Base-by-base conservation (phyloP, 2,888 invertebrate genomes). In the Meiosimyza decipiens region DNA sequence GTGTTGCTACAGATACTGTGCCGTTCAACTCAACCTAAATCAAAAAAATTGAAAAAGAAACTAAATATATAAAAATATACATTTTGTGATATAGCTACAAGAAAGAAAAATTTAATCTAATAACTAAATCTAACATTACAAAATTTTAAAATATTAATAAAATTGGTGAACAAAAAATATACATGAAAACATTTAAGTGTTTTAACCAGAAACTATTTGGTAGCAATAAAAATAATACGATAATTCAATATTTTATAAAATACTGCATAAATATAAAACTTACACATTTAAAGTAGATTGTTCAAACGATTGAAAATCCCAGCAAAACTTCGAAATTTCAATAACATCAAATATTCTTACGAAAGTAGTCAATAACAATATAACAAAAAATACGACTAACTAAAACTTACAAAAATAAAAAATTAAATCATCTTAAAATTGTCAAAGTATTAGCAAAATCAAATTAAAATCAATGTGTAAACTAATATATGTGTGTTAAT, bases 41-140 rank as follows among this genome's bases (percentile, higher is more conserved):
- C 40, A 40, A 40, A 73, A 73, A 71, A 74, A 28, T 28, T 28
- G 40, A 40, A 40, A 40, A 40, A 40, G 9, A 40, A 40, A 40
- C 40, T 40, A 52, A 52, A 52, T 64, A 51, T 51, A 16, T 64
- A 64, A 74, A 76, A 69, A 73, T 74, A 74, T 74, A 76, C 75
- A 73, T 72, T 76, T 78, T 78, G 78, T 78, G 78, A 78, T 78
- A 78, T 78, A 77, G 76, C 77, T 78, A 76, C 75, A 77, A 75
- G 75, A 63, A 55, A 71, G 63, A 16, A 59, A 71, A 63, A 33
- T 55, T 51, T 51, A 72, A 76, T 74, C 71, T 74, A 74, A 75
- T 71, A 71, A 72, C 54, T 65, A 65, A 69, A 22, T 49, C n/a
- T 51, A 52, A 66, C 15, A 59, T 40, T 55, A n/a, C 11, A 50